Evolutionary conservation across 1,140 invertebrate genomes (phyloP), one percentile per base, ranked within the genome.

Genomic region (Lanistes nyassanus): DNA sequence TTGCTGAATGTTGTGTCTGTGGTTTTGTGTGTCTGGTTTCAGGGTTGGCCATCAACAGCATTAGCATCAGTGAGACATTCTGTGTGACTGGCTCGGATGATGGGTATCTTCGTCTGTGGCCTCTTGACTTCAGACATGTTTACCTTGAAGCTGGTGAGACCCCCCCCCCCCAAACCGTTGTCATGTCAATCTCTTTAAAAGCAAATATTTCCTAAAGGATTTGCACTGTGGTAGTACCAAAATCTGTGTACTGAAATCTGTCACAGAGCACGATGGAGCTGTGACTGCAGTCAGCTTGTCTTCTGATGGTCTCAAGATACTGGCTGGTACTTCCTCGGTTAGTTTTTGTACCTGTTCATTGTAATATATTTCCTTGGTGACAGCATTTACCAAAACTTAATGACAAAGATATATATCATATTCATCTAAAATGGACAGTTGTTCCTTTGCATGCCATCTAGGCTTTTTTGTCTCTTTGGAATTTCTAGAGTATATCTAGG

Each of bases 71-170:
- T 75, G 88, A 89, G 64, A 83, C 87, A 1, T 89, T 88, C 76
- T 90, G 88, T 85, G 87, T 87, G 56, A 90, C 88, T 31, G 88
- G 88, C 7, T 90, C 88, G 23, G 87, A 88, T 77, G 88, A 90
- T 79, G 88, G 88, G 7, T 89, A 78, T 75, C 81, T 90, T 31
- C 77, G 88, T n/a, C 77, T 90, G 23, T 90, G 88, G 88, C 86
- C 88, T 2, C 77, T 89, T 36, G 88, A 89, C 72, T 90, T 90
- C 82, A 82, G 81, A 39, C 84, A 88, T 82, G 86, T 90, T n/a
- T 88, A 86, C 77, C 78, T 90, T 7, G 88, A 90, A 78, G 88
- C 88, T 80, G 84, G 85, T 85, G 69, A 64, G 82, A 71, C 36
- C 11, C 13, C 51, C 23, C 51, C 23, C 51, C 51, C 13, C 23